Base-by-base conservation (phyloP, 1,140 invertebrate species). In the Camponotus pennsylvanicus region DNA sequence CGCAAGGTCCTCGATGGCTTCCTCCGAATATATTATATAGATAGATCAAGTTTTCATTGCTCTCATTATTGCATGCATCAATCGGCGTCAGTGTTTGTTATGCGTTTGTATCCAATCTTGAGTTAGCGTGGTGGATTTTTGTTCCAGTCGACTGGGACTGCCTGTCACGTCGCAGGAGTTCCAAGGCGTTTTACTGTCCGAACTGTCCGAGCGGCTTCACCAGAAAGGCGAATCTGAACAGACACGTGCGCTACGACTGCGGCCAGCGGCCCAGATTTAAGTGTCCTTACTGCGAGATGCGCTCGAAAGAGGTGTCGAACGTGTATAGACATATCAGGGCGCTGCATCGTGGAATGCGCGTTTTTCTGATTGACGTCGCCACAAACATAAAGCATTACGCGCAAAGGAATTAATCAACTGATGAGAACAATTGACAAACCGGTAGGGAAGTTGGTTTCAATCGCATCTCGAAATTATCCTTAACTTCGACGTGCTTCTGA, bases 221-320 rank as follows among this genome's bases (percentile, higher is more conserved):
- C 32, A 91, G 92, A 55, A 92, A 92, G 63, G 91, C 90, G 34
- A 95, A 94, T 87, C 69, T 95, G 13, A 92, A 88, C 6, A 93
- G 91, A 49, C 96, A 96, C 90, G 83, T 95, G 63, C 96, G 96
- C 86, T 96, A 96, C 91, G 96, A 97, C 90, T 97, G 96, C 92
- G 96, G 96, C 45, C 96, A 96, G 82, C 95, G 95, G 84, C 93
- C 95, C 4, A 91, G 94, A 84, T 96, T 96, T 85, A 89, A 92
- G 49, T 96, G 95, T 80, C 95, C 95, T 0, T 90, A 94, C 34
- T 96, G 95, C 78, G 90, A 91, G 15, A 89, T 92, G 73, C 91
- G 86, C 42, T 93, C 94, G 77, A 93, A 91, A 80, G 88, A 91
- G 71, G 92, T 88, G 15, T 92, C 87, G 13, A 92, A 90, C 34